Evolutionary conservation across 2,113 vertebrate species (phyloP).

Genomic region (Sinocyclocheilus anophthalmus): DNA sequence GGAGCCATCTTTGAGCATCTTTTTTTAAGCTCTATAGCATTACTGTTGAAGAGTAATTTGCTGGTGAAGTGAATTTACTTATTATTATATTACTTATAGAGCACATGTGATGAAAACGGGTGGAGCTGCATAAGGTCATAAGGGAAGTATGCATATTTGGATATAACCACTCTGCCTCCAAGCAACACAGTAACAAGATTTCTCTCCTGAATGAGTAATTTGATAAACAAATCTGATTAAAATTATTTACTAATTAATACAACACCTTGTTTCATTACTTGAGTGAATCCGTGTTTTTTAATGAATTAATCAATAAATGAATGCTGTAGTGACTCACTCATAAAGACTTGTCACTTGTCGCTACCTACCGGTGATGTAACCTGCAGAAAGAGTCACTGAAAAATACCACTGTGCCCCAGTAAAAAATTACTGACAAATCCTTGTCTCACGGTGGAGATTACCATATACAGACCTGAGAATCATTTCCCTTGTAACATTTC

Average conservation of each 20-base stretch:
- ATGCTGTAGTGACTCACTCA: background rate
- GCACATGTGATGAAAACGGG: background rate
- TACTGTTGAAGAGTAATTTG: background rate
- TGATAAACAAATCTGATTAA: background rate
- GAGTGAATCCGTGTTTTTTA: background rate
- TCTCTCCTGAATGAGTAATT: background rate
- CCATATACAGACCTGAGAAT: background rate
- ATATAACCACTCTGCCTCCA: background rate
- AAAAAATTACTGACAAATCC: background rate
- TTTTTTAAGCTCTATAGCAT: background rate
- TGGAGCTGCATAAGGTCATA: background rate
- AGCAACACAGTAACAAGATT: background rate
- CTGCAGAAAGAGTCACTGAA: background rate
- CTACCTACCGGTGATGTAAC: background rate
- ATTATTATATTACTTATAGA: background rate
- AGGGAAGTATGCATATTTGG: background rate
- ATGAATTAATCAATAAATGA: background rate
- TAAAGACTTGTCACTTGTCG: background rate
- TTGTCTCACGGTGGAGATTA: background rate
- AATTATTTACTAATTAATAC: background rate
- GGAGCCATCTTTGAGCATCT: background rate
- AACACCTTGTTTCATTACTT: background rate
- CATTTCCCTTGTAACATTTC: background rate
- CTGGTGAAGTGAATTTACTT: no score
- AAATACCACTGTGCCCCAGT: background rate